Evolutionary conservation across 2,888 invertebrate genomes (phyloP).

Genomic region (Scaptomyza parva): DNA sequence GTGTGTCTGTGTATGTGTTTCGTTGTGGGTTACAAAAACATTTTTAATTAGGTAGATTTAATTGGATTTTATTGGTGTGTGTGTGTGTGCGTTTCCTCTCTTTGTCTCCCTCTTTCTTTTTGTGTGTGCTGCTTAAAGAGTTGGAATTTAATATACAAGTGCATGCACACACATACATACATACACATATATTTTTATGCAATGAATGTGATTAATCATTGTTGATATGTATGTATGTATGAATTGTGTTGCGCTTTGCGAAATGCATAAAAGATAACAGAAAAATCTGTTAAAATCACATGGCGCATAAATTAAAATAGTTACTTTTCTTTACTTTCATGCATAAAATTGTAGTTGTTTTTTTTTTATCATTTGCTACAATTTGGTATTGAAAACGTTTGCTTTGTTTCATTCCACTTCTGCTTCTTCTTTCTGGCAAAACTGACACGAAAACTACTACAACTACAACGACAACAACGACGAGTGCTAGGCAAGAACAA

Average conservation of each 20-base stretch:
- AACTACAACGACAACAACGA: conserved; percentile 2
- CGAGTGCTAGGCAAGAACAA: conserved; percentile 21
- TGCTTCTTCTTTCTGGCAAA: neutral
- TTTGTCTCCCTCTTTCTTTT: neutral
- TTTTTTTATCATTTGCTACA: conserved; percentile 1
- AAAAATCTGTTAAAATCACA: too few relatives aligned
- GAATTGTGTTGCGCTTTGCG: neutral
- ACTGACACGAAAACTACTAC: neutral
- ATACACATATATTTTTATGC: neutral
- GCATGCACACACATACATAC: neutral
- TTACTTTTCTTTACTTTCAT: neutral
- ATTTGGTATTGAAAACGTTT: conserved; percentile 1
- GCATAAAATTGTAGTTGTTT: neutral
- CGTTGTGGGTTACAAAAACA: conserved; percentile 30
- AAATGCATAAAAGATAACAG: neutral
- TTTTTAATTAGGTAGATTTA: conserved; percentile 59
- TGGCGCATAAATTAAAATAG: neutral
- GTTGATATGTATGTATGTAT: neutral
- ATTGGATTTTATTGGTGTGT: conserved; percentile 42
- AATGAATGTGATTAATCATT: neutral
- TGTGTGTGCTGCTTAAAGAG: neutral
- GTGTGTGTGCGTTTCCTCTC: too few relatives aligned
- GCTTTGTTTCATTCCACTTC: neutral
- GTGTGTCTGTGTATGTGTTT: conserved; percentile 25
- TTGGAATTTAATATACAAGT: neutral